Evolutionary conservation across 2,797 vertebrate species (phyloP).

Genomic region (Holocentrus rufus): DNA sequence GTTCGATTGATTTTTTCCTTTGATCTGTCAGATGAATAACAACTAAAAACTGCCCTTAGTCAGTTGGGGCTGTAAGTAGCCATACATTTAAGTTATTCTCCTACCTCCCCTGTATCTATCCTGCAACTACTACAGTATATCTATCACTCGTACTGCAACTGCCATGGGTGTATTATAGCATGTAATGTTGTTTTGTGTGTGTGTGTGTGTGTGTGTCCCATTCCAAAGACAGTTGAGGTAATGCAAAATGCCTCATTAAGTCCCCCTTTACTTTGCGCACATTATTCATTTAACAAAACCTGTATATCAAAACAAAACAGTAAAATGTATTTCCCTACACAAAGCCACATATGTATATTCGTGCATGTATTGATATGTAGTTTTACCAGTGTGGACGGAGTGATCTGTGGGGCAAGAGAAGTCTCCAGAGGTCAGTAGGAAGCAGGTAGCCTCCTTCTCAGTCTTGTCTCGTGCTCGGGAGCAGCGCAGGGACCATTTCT

Average conservation of each 20-base stretch:
- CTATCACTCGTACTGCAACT: too few species aligned
- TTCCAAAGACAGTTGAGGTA: too few species aligned
- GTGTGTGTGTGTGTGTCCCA: too few species aligned
- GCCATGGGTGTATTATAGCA: too few species aligned
- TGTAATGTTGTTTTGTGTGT: too few species aligned
- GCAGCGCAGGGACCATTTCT: conserved; percentile 85
- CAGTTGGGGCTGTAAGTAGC: background rate
- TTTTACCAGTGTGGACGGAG: conserved; percentile 85
- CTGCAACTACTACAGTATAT: too few species aligned
- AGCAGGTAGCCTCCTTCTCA: conserved; percentile 92
- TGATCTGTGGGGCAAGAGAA: conserved; percentile 86
- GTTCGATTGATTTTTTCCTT: conserved; percentile 60
- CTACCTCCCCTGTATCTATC: too few species aligned
- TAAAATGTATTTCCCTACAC: background rate
- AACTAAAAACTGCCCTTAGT: conserved; percentile 16
- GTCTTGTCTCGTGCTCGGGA: conserved; percentile 87
- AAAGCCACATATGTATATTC: conserved; percentile 6
- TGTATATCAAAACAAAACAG: background rate
- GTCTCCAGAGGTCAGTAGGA: conserved; percentile 88
- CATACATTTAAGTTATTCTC: background rate
- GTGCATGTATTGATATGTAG: background rate
- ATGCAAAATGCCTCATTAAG: too few species aligned
- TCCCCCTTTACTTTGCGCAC: too few species aligned
- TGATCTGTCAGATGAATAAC: conserved; percentile 49
- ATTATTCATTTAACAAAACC: too few species aligned